These are phyloP conservation scores for Amblyopsis rosae DNA, from an alignment of 2,113 vertebrate species.

Conservation along the genomic window DNA sequence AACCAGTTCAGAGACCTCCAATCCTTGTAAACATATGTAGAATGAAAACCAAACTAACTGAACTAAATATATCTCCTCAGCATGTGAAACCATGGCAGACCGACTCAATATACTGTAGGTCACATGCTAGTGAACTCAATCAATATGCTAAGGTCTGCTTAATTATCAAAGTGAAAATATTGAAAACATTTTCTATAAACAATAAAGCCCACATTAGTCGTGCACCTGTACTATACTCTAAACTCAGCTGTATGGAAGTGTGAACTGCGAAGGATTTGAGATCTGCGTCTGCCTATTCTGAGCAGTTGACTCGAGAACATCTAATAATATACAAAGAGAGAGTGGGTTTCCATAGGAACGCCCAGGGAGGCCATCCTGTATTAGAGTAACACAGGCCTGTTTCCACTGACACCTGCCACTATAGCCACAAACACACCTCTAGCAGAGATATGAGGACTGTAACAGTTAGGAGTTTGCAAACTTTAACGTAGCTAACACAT, in stretches of 20 bases:
- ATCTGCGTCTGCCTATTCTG: conserved; percentile 63
- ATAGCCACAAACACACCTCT: conserved; percentile 32
- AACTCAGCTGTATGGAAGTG: conserved; percentile 26
- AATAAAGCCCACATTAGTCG: conserved; percentile 10
- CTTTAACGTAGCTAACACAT: conserved; percentile 50
- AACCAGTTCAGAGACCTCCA: no score
- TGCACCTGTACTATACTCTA: conserved; percentile 10
- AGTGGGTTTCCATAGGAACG: conserved; percentile 76
- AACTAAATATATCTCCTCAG: no score
- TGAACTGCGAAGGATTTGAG: conserved; percentile 40
- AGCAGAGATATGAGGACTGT: neutral
- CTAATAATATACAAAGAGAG: conserved; percentile 69
- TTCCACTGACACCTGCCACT: conserved; percentile 60
- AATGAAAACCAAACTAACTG: no score
- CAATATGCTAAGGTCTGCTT: conserved; percentile 18
- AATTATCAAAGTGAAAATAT: conserved; percentile 21
- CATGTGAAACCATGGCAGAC: conserved; percentile 23
- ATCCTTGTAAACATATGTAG: no score
- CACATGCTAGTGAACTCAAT: conserved; percentile 36
- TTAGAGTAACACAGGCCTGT: conserved; percentile 68
- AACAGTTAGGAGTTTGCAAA: neutral
- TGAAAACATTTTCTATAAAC: conserved; percentile 1
- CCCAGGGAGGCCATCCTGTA: conserved; percentile 68
- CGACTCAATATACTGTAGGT: conserved; percentile 22
- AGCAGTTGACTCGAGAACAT: conserved; percentile 61